Base-by-base conservation (phyloP, 2,113 vertebrate genomes). In the Leptobrachium ailaonicum region DNA sequence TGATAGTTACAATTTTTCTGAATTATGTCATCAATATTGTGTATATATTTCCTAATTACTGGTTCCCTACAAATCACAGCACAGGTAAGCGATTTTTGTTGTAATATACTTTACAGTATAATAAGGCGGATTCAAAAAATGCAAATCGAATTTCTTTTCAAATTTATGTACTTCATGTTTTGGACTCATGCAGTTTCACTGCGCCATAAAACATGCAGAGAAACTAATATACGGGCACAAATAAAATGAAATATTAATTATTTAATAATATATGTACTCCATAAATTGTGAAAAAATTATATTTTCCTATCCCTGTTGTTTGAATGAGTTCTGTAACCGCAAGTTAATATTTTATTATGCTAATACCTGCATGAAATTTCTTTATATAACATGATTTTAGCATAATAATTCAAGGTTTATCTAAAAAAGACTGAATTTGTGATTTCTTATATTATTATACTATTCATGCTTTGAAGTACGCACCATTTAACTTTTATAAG, bases 151-250 rank as follows among this genome's bases (percentile, higher is more conserved):
- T 64, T 64, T 71, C 58, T 32, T n/a, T 6, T 71, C 9, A 73
- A 67, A 80, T 80, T 73, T 74, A 80, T 80, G 41, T 43, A 41
- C 62, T 80, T 68, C 71, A 41, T 80, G 64, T 20, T 6, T 58
- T n/a, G 9, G 40, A 32, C 42, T 68, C 63, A 41, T 58, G 60
- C 53, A 8, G 64, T 60, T 43, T 67, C 63, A 41, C 50, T 74
- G 50, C 12, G 6, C 41, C 9, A 74, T 74, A 73, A 80, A 73
- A 43, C 45, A 73, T 66, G 12, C 8, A 45, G 4, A 45, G 63
- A 40, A 73, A 40, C 47, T 64, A 41, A 20, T 58, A 20, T 11
- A 11, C 44, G 72, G 76, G 47, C 53, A 60, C 45, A 13, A 50
- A 47, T 32, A 32, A 66, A 66, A 74, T 67, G 12, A 72, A 73